A percentile compares a stretch with the other conserved stretches of the same genome.
These are phyloP conservation scores for Platalea minor DNA, from an alignment of 2,797 vertebrate species.

Conservation along the genomic window DNA sequence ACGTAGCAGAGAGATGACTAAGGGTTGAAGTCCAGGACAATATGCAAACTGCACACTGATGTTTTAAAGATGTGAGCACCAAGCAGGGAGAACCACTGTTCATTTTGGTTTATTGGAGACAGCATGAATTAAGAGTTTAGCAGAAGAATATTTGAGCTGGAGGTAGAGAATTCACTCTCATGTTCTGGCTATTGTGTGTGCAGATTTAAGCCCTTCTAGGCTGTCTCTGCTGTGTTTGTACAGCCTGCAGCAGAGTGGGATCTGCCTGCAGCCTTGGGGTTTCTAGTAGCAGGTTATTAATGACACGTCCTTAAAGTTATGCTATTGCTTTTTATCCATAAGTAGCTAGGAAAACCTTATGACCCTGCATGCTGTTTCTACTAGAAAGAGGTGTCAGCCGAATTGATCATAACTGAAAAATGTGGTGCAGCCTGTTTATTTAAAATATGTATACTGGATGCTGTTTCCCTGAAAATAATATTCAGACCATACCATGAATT, in stretches of 20 bases:
- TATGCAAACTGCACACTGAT: slow-evolving; percentile 44
- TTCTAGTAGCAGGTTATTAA: slow-evolving; percentile 38
- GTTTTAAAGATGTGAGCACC: slow-evolving; percentile 36
- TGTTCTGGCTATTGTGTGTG: neutral
- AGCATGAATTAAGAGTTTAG: neutral
- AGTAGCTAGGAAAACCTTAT: slow-evolving; percentile 18
- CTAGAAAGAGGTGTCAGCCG: neutral
- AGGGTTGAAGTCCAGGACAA: slow-evolving; percentile 29
- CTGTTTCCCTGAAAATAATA: neutral
- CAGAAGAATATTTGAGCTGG: neutral
- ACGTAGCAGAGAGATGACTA: slow-evolving; percentile 46
- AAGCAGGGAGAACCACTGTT: slow-evolving; percentile 35
- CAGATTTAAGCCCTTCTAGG: slow-evolving; percentile 8
- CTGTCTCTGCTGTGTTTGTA: neutral
- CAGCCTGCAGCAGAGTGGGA: neutral
- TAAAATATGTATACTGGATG: neutral
- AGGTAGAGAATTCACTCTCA: slow-evolving; percentile 13
- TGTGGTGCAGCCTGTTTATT: neutral
- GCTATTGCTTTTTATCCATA: slow-evolving; percentile 17
- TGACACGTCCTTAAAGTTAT: neutral
- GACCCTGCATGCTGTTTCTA: slow-evolving; percentile 16
- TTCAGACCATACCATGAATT: neutral
- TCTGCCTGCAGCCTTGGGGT: neutral
- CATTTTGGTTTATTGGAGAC: slow-evolving; percentile 10
- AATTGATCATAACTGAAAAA: slow-evolving; percentile 22